phyloP scores from a whole-genome alignment of 1,140 invertebrate genomes.

The Drosophila navojoa region DNA sequence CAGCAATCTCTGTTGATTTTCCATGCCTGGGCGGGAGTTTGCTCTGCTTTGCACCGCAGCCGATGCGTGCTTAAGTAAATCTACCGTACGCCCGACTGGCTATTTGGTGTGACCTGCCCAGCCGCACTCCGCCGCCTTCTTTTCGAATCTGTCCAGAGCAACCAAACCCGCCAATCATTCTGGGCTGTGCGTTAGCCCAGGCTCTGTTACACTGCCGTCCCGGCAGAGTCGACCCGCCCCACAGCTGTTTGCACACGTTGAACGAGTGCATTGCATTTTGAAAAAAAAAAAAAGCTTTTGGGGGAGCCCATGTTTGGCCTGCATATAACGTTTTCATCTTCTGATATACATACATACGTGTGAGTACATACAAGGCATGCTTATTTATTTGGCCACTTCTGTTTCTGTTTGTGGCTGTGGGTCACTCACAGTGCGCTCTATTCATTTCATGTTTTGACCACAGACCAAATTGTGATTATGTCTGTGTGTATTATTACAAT shows the following conservation, averaged over 20 bases:
- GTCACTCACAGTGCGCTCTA: constrained; percentile 4
- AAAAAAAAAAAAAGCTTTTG: too few species aligned
- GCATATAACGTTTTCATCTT: too few species aligned
- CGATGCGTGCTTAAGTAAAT: constrained; percentile 66
- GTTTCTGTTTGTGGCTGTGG: constrained; percentile 2
- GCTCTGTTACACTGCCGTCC: constrained; percentile 33
- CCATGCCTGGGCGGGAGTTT: background rate
- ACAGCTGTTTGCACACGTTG: too few species aligned
- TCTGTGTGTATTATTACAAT: constrained; percentile 48
- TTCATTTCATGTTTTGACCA: constrained; percentile 28
- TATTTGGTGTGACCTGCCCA: constrained; percentile 18
- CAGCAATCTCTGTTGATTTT: constrained; percentile 59
- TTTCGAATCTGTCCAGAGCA: background rate
- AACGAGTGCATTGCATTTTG: too few species aligned
- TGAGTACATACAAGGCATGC: too few species aligned
- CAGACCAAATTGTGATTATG: constrained; percentile 16
- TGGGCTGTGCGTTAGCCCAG: constrained; percentile 13
- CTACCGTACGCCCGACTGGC: constrained; percentile 33
- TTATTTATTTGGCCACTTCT: constrained; percentile 7
- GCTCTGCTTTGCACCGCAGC: constrained; percentile 34
- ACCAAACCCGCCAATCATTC: constrained; percentile 16
- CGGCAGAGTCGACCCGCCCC: too few species aligned
- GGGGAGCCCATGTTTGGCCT: too few species aligned
- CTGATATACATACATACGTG: too few species aligned
- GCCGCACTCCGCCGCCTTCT: background rate